Percentiles rank a stretch among this genome's conserved stretches.
Evolutionary conservation across 2,113 vertebrate genomes (phyloP).

Genomic region (Deroptyus accipitrinus): DNA sequence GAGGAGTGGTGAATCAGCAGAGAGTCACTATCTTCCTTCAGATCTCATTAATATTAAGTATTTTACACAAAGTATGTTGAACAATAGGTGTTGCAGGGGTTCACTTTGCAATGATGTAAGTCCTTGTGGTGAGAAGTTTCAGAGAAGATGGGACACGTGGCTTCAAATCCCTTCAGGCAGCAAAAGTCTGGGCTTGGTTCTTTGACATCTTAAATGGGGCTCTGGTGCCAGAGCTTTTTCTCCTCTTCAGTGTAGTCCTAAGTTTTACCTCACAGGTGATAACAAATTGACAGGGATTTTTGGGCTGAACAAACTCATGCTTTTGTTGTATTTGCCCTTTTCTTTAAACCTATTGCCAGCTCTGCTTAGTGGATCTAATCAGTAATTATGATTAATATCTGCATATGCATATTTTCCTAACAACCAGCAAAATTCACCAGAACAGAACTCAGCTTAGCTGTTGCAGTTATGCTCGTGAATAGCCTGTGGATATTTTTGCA

Average conservation of each 20-base stretch:
- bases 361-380: not conserved
- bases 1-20: not conserved
- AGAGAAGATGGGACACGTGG: fast-evolving
- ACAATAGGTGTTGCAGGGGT: not conserved
- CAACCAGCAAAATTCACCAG: not conserved
- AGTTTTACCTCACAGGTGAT: not conserved
- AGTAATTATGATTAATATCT: not conserved
- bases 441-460: not conserved
- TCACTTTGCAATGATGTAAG: not conserved
- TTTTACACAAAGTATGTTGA: not conserved
- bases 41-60: not conserved
- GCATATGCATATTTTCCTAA: not conserved
- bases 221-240: not conserved
- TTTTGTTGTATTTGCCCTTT: not conserved
- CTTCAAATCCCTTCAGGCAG: not conserved
- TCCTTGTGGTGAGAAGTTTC: not conserved
- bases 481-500: not conserved
- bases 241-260: not conserved
- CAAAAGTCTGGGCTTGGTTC: not conserved
- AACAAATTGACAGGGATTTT: not conserved
- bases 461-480: not conserved
- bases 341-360: not conserved
- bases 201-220: not conserved
- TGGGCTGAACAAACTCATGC: not conserved
- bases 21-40: not conserved